Conservation (phyloP, 1,140 invertebrate species). For the Holcopasites calliopsidis region DNA sequence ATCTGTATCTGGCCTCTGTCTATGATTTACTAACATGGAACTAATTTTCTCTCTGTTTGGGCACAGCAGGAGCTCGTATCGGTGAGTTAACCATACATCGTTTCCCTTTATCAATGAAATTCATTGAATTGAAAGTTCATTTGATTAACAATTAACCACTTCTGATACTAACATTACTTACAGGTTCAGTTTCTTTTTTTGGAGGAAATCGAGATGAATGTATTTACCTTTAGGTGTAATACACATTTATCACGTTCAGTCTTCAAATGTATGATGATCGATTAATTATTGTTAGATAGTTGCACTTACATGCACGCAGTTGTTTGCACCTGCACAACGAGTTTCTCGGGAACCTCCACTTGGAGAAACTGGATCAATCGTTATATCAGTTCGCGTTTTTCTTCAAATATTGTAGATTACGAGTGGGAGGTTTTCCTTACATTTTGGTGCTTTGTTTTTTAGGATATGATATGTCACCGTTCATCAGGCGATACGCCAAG, state of each 20-base stretch:
- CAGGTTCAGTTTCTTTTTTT: neutral
- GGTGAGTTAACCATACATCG: slow-evolving; percentile 72
- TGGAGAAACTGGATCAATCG: neutral
- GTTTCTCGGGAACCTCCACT: neutral
- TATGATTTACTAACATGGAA: slow-evolving; percentile 72
- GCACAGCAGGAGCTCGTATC: slow-evolving; percentile 76
- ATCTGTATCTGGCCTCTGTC: slow-evolving; percentile 58
- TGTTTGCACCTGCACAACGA: neutral
- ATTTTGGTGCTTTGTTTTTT: slow-evolving; percentile 46
- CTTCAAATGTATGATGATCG: no score
- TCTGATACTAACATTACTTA: no score
- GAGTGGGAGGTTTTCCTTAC: neutral
- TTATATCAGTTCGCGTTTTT: no score
- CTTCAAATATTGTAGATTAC: no score
- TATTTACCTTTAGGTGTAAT: neutral
- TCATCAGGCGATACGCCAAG: slow-evolving; percentile 98
- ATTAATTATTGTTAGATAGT: no score
- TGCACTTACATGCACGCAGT: neutral
- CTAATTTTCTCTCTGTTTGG: slow-evolving; percentile 73
- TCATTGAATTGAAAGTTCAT: neutral
- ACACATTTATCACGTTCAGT: neutral
- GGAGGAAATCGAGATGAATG: neutral
- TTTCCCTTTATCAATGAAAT: neutral
- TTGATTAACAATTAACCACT: no score
- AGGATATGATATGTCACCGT: slow-evolving; percentile 99